Evolutionary conservation across 2,888 invertebrate species (phyloP).

Genomic region (Ophraella communa): DNA sequence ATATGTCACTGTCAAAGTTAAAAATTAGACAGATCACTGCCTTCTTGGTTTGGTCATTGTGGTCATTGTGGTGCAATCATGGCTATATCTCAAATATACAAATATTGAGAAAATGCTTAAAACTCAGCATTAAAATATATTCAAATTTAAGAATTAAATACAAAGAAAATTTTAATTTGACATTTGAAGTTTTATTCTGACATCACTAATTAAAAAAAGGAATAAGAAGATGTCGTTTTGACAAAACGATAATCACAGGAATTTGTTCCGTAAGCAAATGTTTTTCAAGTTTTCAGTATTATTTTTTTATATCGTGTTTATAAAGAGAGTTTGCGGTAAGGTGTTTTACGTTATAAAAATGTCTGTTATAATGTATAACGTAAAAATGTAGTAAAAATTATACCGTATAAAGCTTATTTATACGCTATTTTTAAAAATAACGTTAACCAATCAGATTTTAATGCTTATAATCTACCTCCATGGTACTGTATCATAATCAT

Average conservation of each 20-base stretch:
- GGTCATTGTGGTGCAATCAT: neutral
- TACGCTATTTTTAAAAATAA: too few relatives aligned
- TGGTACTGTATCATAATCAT: too few relatives aligned
- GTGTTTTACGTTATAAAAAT: too few relatives aligned
- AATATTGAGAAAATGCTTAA: neutral
- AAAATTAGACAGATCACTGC: conserved; percentile 9
- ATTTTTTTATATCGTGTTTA: too few relatives aligned
- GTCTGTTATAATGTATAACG: too few relatives aligned
- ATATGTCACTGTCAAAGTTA: conserved; percentile 27
- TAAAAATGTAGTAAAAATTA: too few relatives aligned
- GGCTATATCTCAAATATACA: conserved; percentile 2
- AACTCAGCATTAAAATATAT: conserved; percentile 12
- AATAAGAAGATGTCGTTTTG: too few relatives aligned
- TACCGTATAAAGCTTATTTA: too few relatives aligned
- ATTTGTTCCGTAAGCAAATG: neutral
- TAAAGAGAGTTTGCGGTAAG: too few relatives aligned
- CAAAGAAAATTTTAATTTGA: conserved; percentile 26
- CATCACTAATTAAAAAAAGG: neutral
- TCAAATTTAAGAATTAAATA: conserved; percentile 7
- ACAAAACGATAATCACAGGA: neutral
- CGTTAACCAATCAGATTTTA: too few relatives aligned
- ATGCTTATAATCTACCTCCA: too few relatives aligned
- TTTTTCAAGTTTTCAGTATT: too few relatives aligned
- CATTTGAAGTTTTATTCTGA: conserved; percentile 7
- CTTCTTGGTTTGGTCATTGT: neutral